Evolutionary conservation across 2,113 vertebrate species (phyloP).

Genomic region (Tragelaphus scriptus): DNA sequence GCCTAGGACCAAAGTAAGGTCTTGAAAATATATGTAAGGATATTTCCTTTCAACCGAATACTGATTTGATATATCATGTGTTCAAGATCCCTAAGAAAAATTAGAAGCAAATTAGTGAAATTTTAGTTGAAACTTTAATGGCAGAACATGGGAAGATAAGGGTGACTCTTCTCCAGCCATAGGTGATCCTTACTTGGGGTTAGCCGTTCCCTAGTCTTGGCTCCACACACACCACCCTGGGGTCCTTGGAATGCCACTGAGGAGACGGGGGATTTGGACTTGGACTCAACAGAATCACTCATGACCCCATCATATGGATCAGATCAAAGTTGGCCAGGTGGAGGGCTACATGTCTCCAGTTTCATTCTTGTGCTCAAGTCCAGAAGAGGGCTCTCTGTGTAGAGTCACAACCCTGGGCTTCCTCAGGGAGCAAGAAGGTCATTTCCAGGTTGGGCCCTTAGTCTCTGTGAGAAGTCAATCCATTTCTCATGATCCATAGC

Average conservation of each 20-base stretch:
- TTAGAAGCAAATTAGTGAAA: conserved; percentile 5
- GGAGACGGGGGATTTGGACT: background rate
- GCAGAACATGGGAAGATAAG: background rate
- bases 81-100: background rate
- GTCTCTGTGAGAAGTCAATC: background rate
- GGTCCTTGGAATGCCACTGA: background rate
- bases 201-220: background rate
- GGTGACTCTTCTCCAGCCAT: background rate
- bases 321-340: background rate
- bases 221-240: background rate
- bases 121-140: background rate
- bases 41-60: background rate
- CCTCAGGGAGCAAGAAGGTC: background rate
- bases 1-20: background rate
- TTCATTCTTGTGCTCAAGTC: background rate
- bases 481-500: background rate
- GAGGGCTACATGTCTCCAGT: background rate
- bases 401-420: background rate
- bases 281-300: background rate
- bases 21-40: background rate
- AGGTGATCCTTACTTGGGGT: background rate
- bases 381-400: background rate
- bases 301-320: background rate
- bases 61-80: background rate
- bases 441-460: background rate